These are phyloP conservation scores for Meteorus colon DNA, from an alignment of 2,888 invertebrate genomes.

Conservation along the genomic window DNA sequence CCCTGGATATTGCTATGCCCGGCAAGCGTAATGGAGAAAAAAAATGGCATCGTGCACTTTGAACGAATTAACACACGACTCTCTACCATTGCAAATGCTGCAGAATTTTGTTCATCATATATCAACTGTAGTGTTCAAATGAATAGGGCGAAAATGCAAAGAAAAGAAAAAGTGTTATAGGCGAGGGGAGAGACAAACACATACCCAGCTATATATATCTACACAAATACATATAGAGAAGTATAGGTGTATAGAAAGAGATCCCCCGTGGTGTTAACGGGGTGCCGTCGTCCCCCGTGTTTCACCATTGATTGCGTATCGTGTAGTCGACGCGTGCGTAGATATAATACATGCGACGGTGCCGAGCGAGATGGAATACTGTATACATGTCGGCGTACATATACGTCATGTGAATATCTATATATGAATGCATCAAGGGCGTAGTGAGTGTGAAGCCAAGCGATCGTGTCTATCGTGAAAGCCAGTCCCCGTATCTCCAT, in stretches of 20 bases:
- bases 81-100: slow-evolving; percentile 44
- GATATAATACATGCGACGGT: slow-evolving; percentile 55
- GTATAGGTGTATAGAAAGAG: background rate
- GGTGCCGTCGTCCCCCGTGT: slow-evolving; percentile 44
- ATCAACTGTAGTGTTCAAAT: slow-evolving; percentile 49
- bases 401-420: slow-evolving; percentile 5
- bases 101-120: slow-evolving; percentile 49
- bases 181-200: slow-evolving; percentile 31
- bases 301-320: slow-evolving; percentile 63
- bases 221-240: background rate
- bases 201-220: background rate
- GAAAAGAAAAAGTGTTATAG: slow-evolving; percentile 35
- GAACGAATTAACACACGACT: slow-evolving; percentile 1
- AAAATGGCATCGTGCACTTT: background rate
- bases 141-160: slow-evolving; percentile 27
- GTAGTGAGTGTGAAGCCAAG: slow-evolving; percentile 2
- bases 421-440: slow-evolving; percentile 16
- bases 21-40: background rate
- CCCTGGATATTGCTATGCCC: no score
- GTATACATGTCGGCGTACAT: slow-evolving; percentile 24
- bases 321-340: slow-evolving; percentile 58
- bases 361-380: slow-evolving; percentile 39
- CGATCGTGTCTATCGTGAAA: slow-evolving; percentile 42
- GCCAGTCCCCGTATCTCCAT: slow-evolving; percentile 43
- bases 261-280: slow-evolving; percentile 27